Conservation (phyloP, 2,113 vertebrate species). For the Centrocercus urophasianus region DNA sequence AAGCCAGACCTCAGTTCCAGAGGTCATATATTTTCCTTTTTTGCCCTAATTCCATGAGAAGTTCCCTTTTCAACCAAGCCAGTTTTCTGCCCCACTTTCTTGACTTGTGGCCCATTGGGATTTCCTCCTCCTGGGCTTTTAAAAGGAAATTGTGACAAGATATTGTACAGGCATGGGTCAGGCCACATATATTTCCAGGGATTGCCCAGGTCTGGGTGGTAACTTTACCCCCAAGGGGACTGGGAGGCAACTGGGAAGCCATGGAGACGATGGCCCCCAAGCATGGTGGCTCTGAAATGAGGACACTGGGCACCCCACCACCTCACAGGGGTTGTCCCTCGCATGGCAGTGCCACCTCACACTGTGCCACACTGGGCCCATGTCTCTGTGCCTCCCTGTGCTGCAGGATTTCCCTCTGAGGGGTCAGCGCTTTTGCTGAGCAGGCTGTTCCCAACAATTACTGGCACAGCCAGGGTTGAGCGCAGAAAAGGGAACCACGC, state of each 20-base stretch:
- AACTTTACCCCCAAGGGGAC: not conserved
- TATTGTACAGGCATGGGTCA: not conserved
- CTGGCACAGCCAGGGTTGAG: not conserved
- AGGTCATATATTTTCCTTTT: too few relatives aligned
- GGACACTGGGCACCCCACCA: not conserved
- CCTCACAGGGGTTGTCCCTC: not conserved
- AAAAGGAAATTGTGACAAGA: not conserved
- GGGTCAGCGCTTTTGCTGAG: not conserved
- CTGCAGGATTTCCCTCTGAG: not conserved
- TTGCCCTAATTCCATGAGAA: too few relatives aligned
- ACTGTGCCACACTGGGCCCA: not conserved
- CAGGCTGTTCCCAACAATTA: not conserved
- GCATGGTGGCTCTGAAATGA: not conserved
- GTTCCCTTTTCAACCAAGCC: too few relatives aligned
- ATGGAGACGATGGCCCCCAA: not conserved
- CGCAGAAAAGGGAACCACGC: rapidly evolving
- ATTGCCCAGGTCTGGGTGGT: not conserved
- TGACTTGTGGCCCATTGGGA: too few relatives aligned
- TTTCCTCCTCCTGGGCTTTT: too few relatives aligned
- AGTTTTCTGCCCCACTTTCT: too few relatives aligned
- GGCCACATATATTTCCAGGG: not conserved
- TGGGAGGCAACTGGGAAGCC: not conserved
- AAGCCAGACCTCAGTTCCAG: too few relatives aligned
- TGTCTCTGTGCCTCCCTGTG: not conserved
- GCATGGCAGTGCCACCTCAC: not conserved